Percentiles rank a stretch among this genome's conserved stretches.
These are phyloP conservation scores for Eupithecia subfuscata DNA, from an alignment of 2,888 invertebrate genomes.

Conservation along the genomic window DNA sequence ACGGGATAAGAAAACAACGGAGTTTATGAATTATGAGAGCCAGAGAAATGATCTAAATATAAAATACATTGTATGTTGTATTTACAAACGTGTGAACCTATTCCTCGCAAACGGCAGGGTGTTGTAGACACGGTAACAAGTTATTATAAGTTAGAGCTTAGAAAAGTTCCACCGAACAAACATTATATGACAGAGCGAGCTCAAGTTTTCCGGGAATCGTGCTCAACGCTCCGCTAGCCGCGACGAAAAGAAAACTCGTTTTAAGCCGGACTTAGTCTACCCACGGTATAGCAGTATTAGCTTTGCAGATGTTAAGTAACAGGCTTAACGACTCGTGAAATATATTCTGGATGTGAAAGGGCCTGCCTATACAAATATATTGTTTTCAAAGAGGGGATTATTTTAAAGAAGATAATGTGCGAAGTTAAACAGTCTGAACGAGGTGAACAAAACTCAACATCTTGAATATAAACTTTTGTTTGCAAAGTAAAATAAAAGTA, in stretches of 20 bases:
- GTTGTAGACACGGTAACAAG: constrained; percentile 42
- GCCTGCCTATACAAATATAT: constrained; percentile 35
- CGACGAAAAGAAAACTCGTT: constrained; percentile 44
- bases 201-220: constrained; percentile 42
- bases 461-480: neutral
- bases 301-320: constrained; percentile 41
- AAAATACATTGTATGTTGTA: constrained; percentile 13
- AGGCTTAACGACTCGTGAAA: constrained; percentile 42
- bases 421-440: neutral
- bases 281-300: constrained; percentile 36
- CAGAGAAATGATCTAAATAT: constrained; percentile 21
- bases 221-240: constrained; percentile 38
- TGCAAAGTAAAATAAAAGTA: neutral
- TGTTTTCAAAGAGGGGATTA: constrained; percentile 28
- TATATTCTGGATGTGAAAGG: constrained; percentile 35
- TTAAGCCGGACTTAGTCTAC: constrained; percentile 44
- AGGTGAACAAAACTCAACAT: neutral
- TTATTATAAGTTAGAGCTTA: constrained; percentile 47
- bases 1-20: neutral
- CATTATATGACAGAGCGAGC: constrained; percentile 45
- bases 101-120: constrained; percentile 25
- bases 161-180: constrained; percentile 44
- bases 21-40: constrained; percentile 12
- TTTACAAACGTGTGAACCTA: constrained; percentile 13
- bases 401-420: constrained; percentile 6